Percentiles rank a stretch among this genome's conserved stretches.
Conservation (phyloP, 1,140 invertebrate species). For the Lasioglossum albipes region DNA sequence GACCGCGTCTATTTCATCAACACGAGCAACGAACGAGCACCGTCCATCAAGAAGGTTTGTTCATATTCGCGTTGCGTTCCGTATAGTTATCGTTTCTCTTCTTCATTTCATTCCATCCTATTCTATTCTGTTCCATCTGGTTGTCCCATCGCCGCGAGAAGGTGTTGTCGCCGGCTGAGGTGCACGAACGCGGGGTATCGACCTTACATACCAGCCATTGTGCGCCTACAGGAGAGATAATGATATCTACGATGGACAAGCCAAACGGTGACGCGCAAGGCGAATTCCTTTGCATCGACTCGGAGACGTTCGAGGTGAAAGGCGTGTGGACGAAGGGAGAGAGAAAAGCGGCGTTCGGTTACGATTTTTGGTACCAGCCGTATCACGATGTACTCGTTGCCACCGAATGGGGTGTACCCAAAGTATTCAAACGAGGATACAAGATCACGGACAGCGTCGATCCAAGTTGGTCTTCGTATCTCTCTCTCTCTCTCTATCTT, state of each 20-base stretch:
- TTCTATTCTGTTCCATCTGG: neutral
- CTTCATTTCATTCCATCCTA: no score
- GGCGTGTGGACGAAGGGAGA: constrained; percentile 85
- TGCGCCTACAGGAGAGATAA: constrained; percentile 92
- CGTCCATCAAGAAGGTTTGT: constrained; percentile 83
- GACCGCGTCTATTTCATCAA: constrained; percentile 94
- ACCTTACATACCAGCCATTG: constrained; percentile 97
- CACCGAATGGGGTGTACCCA: constrained; percentile 95
- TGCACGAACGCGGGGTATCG: constrained; percentile 87
- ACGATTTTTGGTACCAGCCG: constrained; percentile 98
- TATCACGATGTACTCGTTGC: constrained; percentile 94
- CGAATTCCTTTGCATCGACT: constrained; percentile 94
- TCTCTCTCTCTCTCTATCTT: no score
- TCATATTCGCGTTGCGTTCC: no score
- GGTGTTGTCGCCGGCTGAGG: constrained; percentile 86
- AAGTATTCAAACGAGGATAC: constrained; percentile 85
- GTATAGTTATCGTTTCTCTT: no score
- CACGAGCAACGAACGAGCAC: constrained; percentile 85
- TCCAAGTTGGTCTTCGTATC: constrained; percentile 58
- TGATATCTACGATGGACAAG: constrained; percentile 96
- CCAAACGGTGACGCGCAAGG: constrained; percentile 89
- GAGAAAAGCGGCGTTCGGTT: constrained; percentile 85
- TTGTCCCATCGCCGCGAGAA: constrained; percentile 56
- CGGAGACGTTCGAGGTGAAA: constrained; percentile 87
- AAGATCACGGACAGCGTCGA: constrained; percentile 48